phyloP scores from a whole-genome alignment of 1,140 invertebrate species.

The Pseudoatta argentina region DNA sequence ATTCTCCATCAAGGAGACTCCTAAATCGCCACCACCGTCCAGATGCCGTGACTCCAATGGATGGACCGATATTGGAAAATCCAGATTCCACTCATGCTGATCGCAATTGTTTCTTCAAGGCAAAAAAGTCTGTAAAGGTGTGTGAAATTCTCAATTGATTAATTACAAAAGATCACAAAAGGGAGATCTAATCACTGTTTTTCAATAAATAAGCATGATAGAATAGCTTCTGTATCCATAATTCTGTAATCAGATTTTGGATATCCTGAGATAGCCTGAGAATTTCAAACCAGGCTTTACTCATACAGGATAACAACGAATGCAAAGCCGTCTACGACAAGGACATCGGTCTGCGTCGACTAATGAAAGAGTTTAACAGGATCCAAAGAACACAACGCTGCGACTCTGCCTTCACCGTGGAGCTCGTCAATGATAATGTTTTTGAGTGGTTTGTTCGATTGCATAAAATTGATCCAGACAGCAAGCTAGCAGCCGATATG shows the following conservation, averaged over 20 bases:
- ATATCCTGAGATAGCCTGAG: constrained; percentile 9
- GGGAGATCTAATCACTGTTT: background rate
- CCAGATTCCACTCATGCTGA: constrained; percentile 83
- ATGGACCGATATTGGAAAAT: constrained; percentile 87
- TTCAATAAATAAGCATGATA: background rate
- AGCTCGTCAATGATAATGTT: constrained; percentile 96
- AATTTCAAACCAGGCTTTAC: constrained; percentile 2
- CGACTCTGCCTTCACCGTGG: constrained; percentile 94
- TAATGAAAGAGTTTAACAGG: constrained; percentile 98
- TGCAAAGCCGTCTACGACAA: constrained; percentile 79
- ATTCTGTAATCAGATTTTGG: background rate
- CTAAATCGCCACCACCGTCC: constrained; percentile 86
- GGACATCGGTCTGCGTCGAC: constrained; percentile 90
- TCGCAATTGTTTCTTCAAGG: constrained; percentile 81
- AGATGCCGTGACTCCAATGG: constrained; percentile 89
- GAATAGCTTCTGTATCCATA: constrained; percentile 10
- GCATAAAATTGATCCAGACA: constrained; percentile 93
- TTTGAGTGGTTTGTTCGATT: constrained; percentile 97
- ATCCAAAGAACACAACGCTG: constrained; percentile 91
- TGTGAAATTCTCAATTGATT: background rate
- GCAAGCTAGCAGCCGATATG: constrained; percentile 92
- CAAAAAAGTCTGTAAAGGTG: constrained; percentile 78
- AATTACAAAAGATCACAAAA: background rate
- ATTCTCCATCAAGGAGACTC: constrained; percentile 89
- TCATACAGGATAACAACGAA: constrained; percentile 85